These are phyloP conservation scores for Hybos culiciformis DNA, from an alignment of 2,888 invertebrate genomes.

Conservation along the genomic window DNA sequence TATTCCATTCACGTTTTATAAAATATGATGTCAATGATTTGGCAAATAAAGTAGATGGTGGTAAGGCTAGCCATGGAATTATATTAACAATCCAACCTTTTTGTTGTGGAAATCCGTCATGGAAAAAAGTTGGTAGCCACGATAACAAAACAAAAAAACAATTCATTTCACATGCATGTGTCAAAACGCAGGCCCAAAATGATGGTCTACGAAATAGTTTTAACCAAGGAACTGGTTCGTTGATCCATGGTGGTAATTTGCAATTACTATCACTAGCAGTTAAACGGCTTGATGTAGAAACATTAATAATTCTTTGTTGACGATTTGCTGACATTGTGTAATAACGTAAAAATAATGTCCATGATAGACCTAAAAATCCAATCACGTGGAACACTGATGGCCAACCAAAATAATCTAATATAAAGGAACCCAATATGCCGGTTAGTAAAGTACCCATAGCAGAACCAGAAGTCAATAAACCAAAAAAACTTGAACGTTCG, in stretches of 20 bases:
- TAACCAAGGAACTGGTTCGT: constrained; percentile 43
- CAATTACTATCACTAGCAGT: constrained; percentile 17
- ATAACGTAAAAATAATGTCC: constrained; percentile 44
- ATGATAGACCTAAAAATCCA: constrained; percentile 43
- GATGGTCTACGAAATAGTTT: constrained; percentile 43
- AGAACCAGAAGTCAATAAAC: constrained; percentile 48
- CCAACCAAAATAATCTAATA: constrained; percentile 52
- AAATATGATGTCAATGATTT: constrained; percentile 47
- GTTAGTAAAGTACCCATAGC: constrained; percentile 49
- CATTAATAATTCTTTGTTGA: constrained; percentile 32
- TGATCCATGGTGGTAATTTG: constrained; percentile 24
- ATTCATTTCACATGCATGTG: constrained; percentile 58
- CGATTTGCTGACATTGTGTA: constrained; percentile 36
- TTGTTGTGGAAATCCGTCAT: constrained; percentile 52
- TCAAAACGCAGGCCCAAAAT: constrained; percentile 56
- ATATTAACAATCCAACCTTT: constrained; percentile 60
- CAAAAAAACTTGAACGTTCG: constrained; percentile 53
- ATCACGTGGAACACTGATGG: constrained; percentile 47
- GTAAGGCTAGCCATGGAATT: constrained; percentile 51
- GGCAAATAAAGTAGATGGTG: constrained; percentile 48
- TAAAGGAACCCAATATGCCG: constrained; percentile 50
- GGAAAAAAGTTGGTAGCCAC: constrained; percentile 61
- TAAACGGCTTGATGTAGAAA: constrained; percentile 30
- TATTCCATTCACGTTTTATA: constrained; percentile 39
- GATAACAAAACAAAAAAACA: constrained; percentile 57